Conservation (phyloP, 2,888 invertebrate genomes). For the Cerastis rubricosa region DNA sequence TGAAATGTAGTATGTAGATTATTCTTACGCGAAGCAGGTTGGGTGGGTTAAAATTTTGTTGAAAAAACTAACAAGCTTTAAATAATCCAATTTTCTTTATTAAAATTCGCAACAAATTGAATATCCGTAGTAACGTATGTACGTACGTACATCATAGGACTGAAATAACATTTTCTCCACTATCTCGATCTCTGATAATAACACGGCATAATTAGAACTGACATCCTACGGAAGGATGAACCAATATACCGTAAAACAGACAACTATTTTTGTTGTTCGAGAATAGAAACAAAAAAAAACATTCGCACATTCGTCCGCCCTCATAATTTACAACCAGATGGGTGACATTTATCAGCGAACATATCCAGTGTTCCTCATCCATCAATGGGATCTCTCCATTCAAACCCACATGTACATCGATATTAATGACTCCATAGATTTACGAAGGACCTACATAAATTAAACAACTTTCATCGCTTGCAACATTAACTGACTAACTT, state of each 20-base stretch:
- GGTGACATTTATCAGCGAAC: conserved; percentile 47
- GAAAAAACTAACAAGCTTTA: not conserved
- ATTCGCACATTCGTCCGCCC: not conserved
- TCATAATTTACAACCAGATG: conserved; percentile 39
- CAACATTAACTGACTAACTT: conserved; percentile 66
- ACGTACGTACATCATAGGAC: not conserved
- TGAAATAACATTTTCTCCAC: not conserved
- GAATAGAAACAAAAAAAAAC: conserved; percentile 11
- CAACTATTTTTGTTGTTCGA: not conserved
- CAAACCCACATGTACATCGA: conserved; percentile 46
- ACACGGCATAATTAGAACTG: not conserved
- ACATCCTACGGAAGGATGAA: conserved; percentile 9
- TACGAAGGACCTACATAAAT: conserved; percentile 63
- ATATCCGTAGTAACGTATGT: not conserved
- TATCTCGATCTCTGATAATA: not conserved
- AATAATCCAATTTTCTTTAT: not conserved
- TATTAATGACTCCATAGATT: conserved; percentile 51
- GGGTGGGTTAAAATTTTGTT: not conserved
- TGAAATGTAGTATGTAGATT: not conserved
- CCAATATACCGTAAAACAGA: not conserved
- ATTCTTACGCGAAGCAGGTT: not conserved
- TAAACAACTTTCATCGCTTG: conserved; percentile 62
- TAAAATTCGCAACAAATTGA: not conserved
- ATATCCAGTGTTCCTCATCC: conserved; percentile 31
- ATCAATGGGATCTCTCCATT: conserved; percentile 46